Evolutionary conservation across 1,140 invertebrate genomes (phyloP), one percentile per base, ranked within the genome.

Genomic region (Drosophila paulistorum): DNA sequence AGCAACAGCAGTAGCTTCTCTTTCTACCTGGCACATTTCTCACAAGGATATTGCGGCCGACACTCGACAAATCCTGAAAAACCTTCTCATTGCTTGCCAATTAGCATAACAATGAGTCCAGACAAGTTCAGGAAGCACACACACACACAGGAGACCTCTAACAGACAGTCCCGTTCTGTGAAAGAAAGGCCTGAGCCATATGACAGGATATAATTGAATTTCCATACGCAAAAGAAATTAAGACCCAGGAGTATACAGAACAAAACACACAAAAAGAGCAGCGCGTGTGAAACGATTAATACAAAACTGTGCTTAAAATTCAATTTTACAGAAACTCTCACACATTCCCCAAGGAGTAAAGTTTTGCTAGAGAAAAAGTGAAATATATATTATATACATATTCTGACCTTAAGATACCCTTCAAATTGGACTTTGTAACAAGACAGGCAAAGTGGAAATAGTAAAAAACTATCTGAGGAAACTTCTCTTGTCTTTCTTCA

Each of bases 171-270:
- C 71, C 74, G 74, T 85, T 78, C 54, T 66, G 68, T 81, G 37
- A 71, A 48, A 26, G 42, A 41, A 58, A 71, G 72, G 58, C 63
- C 70, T 60, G 67, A 70, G 71, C 35, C 64, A 42, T 59, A 59
- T 81, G 82, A 82, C 82, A 86, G 79, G 78, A 86, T 72, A 79
- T 77, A 83, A 86, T 86, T 87, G 83, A 82, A 71, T 77, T 68
- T 62, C 37, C 57, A 35, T 17, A 39, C 33, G 14, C 17, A 11
- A 35, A 62, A 26, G 26, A 59, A 51, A 81, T 82, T 86, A 75
- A 37, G 75, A 82, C 82, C 67, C 70, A 71, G 58, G 45, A 59
- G 41, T 63, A 57, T 55, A n/a, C n/a, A n/a, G n/a, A n/a, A n/a
- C n/a, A n/a, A n/a, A n/a, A n/a, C n/a, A n/a, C n/a, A n/a, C n/a